These are phyloP conservation scores for Xanthia icteritia DNA, from an alignment of 2,888 invertebrate species.

Conservation along the genomic window DNA sequence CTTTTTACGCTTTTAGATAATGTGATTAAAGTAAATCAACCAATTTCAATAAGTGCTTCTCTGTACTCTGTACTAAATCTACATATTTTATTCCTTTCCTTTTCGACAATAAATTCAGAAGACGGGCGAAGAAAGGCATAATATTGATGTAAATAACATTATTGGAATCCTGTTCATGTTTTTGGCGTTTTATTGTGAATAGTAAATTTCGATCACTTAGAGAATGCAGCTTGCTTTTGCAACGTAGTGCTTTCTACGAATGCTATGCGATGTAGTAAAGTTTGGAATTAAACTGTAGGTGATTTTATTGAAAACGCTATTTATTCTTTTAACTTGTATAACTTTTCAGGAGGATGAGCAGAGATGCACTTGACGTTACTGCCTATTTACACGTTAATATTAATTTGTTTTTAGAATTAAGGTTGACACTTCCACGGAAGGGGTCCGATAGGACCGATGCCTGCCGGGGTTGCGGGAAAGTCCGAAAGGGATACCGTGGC, in stretches of 20 bases:
- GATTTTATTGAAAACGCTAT: constrained; percentile 3
- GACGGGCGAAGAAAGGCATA: constrained; percentile 47
- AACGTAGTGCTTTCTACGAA: constrained; percentile 13
- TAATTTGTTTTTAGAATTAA: background rate
- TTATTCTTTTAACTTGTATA: background rate
- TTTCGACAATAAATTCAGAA: constrained; percentile 58
- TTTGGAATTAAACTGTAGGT: constrained; percentile 4
- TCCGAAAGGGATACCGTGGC: no score
- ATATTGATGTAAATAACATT: constrained; percentile 58
- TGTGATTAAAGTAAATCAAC: constrained; percentile 88
- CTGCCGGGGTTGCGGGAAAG: no score
- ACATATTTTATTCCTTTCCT: constrained; percentile 84
- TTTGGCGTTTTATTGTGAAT: constrained; percentile 49
- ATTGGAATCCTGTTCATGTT: constrained; percentile 47
- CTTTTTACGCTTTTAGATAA: constrained; percentile 81
- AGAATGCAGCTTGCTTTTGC: constrained; percentile 46
- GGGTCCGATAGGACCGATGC: no score
- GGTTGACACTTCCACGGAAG: no score
- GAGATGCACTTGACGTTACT: background rate
- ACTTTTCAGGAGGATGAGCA: background rate
- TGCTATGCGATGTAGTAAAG: constrained; percentile 9
- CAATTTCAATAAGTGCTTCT: constrained; percentile 89
- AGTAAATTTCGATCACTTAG: constrained; percentile 46
- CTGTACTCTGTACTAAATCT: constrained; percentile 78
- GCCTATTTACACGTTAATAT: background rate